Conservation (phyloP, 2,888 invertebrate genomes). For the Limulus polyphemus region DNA sequence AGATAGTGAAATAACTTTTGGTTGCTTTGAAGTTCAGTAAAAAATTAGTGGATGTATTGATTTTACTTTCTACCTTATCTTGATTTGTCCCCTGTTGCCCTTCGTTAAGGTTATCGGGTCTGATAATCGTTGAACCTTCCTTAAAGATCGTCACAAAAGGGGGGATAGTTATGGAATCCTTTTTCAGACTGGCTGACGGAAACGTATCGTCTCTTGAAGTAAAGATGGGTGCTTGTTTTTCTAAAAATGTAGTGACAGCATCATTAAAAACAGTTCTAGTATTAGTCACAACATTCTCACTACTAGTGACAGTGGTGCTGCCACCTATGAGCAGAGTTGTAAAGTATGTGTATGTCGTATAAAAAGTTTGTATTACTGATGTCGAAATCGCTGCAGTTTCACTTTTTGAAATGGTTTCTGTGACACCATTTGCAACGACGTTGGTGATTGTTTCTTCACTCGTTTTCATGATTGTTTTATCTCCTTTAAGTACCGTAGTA, state of each 20-base stretch:
- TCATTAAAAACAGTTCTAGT: slow-evolving; percentile 32
- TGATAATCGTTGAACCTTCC: neutral
- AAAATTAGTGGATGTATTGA: slow-evolving; percentile 53
- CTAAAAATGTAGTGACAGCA: neutral
- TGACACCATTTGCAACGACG: slow-evolving; percentile 32
- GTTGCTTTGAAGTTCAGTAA: slow-evolving; percentile 45
- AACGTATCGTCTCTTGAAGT: too few species aligned
- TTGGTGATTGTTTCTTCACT: neutral
- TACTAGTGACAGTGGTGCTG: slow-evolving; percentile 33
- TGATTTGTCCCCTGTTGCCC: too few species aligned
- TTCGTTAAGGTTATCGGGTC: neutral
- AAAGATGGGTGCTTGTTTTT: too few species aligned
- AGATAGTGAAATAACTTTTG: slow-evolving; percentile 52
- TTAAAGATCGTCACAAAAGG: slow-evolving; percentile 32
- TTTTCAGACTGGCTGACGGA: too few species aligned
- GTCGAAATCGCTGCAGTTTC: slow-evolving; percentile 40
- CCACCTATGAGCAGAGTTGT: slow-evolving; percentile 55
- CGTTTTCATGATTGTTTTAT: neutral
- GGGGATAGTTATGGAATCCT: slow-evolving; percentile 43
- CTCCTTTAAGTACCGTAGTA: neutral
- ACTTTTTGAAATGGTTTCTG: neutral
- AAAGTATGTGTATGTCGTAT: slow-evolving; percentile 31
- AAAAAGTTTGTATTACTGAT: slow-evolving; percentile 44
- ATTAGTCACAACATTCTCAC: slow-evolving; percentile 50
- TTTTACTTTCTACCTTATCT: neutral